Base-by-base conservation (phyloP, 2,113 vertebrate species). In the Pluvialis apricaria region DNA sequence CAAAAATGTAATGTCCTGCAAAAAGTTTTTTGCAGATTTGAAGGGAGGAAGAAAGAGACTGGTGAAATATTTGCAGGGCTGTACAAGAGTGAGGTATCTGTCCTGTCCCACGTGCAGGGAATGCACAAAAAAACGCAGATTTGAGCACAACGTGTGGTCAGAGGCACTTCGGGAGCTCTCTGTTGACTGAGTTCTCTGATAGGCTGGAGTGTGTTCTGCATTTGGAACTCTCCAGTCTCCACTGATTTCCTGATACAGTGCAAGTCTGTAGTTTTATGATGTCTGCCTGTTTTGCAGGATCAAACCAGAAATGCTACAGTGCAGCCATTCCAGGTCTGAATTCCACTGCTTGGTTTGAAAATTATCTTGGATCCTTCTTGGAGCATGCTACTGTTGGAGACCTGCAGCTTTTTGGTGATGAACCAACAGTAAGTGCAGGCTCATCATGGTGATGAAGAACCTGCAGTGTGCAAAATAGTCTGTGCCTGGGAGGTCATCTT, bases 341-440 rank as follows among this genome's bases (percentile, higher is more conserved):
- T 38, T 95, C 97, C 58, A 95, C 94, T 1, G 81, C 96, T 58
- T 97, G 97, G 97, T 92, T 97, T n/a, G 21, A 49, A 42, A 93
- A 93, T 61, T 97, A 76, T 4, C 60, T 97, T 18, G 96, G 88
- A 9, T 92, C 92, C 49, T 97, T 96, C 17, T 18, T 97, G 95
- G 95, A 95, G 36, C 81, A 87, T 6, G 91, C 95, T 75, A 81
- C 86, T 3, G 64, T 73, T 26, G 76, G 28, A 84, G 97, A 97
- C 77, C 77, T 97, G 78, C 71, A 82, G 71, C 93, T 81, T 13
- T 97, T 97, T 82, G 87, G 51, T 32, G 96, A 97, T 79, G 92
- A 96, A 6, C 29, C 79, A 24, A 96, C 83, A 1, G 97, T 97
- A 40, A 96, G 96, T 94, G 64, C 51, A 82, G 19, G 22, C 38